Evolutionary conservation across 2,888 invertebrate genomes (phyloP).

Genomic region (Conomelus anceps): DNA sequence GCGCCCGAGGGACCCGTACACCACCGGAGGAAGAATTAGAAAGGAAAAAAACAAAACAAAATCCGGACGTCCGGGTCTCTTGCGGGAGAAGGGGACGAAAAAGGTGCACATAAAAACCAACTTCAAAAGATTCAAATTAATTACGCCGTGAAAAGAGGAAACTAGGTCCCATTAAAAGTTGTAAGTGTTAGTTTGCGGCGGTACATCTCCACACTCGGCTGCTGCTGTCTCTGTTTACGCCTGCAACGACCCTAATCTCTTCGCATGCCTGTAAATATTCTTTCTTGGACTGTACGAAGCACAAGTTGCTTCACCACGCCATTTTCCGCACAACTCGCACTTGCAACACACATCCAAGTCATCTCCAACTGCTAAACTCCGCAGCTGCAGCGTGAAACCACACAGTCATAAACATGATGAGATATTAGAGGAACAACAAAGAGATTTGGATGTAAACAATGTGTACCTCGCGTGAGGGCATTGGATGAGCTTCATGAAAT

Average conservation of each 20-base stretch:
- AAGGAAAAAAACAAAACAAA: background rate
- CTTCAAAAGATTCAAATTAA: constrained; percentile 14
- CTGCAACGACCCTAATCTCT: background rate
- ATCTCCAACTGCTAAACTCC: background rate
- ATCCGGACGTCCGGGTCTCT: background rate
- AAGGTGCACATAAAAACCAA: constrained; percentile 1
- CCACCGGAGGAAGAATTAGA: background rate
- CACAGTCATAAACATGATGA: background rate
- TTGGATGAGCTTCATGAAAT: too few species aligned
- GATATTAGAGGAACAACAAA: background rate
- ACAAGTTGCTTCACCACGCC: background rate
- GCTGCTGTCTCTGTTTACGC: background rate
- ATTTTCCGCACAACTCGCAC: too few species aligned
- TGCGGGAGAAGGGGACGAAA: background rate
- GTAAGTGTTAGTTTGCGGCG: constrained; percentile 12
- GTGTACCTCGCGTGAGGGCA: background rate
- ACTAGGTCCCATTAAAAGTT: constrained; percentile 10
- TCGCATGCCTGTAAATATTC: background rate
- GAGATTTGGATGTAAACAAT: background rate
- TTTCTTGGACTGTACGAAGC: background rate
- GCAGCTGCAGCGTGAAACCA: background rate
- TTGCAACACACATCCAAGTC: background rate
- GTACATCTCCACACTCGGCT: background rate
- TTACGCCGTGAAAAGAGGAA: constrained; percentile 8
- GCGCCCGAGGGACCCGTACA: constrained; percentile 1